These are phyloP conservation scores for Corydoras sp. DNA, from an alignment of 2,113 vertebrate species.

Conservation along the genomic window DNA sequence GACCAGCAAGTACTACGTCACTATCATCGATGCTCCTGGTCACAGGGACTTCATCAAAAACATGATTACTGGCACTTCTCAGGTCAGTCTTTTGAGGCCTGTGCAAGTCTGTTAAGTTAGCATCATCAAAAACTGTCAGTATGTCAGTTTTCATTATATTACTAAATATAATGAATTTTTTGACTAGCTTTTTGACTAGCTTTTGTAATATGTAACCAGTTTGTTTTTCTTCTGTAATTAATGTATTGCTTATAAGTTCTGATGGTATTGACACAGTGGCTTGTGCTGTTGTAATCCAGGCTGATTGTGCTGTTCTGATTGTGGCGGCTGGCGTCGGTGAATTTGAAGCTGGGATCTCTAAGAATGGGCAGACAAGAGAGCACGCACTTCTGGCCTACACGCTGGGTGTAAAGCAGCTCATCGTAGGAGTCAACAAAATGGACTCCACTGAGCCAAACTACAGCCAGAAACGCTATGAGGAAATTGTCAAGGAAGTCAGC, in stretches of 20 bases:
- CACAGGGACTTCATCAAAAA: constrained; percentile 98
- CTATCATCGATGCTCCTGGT: constrained; percentile 94
- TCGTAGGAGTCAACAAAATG: constrained; percentile 96
- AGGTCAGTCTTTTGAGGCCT: constrained; percentile 63
- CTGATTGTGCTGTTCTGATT: constrained; percentile 93
- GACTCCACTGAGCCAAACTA: constrained; percentile 97
- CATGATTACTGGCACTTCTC: constrained; percentile 98
- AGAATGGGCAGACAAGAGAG: constrained; percentile 95
- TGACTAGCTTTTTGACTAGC: neutral
- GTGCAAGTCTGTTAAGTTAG: neutral
- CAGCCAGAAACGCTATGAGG: constrained; percentile 95
- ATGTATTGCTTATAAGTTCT: neutral
- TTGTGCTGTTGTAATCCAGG: constrained; percentile 60
- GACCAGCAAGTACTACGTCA: constrained; percentile 95
- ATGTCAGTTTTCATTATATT: too few species aligned
- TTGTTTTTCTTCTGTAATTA: neutral
- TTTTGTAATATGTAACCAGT: neutral
- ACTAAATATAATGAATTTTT: too few species aligned
- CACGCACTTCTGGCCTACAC: constrained; percentile 96
- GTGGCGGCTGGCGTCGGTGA: constrained; percentile 94
- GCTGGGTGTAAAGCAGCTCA: constrained; percentile 92
- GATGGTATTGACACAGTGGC: neutral
- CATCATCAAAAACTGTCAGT: too few species aligned
- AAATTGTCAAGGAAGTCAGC: constrained; percentile 98
- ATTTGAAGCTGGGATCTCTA: constrained; percentile 94